Evolutionary conservation across 2,888 invertebrate genomes (phyloP).

Genomic region (Agonopterix alstromeriana): DNA sequence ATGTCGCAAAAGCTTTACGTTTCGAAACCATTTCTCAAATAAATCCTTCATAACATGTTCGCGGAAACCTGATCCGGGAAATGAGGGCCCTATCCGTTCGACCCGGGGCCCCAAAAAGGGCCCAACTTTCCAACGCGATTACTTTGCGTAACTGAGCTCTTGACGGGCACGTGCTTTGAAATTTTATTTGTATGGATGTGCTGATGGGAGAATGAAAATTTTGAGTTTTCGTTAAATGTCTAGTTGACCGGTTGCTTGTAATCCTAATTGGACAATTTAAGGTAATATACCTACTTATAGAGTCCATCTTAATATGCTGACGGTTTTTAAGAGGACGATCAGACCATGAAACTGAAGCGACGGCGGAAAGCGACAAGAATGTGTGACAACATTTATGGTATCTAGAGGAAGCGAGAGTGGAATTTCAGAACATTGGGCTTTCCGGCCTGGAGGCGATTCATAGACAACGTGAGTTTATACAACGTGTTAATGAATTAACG

Average conservation of each 20-base stretch:
- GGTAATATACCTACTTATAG: too few species aligned
- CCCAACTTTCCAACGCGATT: conserved; percentile 13
- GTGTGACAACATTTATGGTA: too few species aligned
- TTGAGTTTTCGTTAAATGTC: background rate
- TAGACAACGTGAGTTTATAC: too few species aligned
- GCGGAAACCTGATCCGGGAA: conserved; percentile 12
- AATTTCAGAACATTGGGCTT: too few species aligned
- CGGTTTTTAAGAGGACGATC: too few species aligned
- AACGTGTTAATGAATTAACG: too few species aligned
- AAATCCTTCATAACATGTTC: conserved; percentile 23
- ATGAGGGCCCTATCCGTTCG: conserved; percentile 16
- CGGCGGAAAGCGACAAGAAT: too few species aligned
- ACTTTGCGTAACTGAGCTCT: conserved; percentile 17
- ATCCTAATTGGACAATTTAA: too few species aligned
- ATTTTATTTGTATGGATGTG: conserved; percentile 19
- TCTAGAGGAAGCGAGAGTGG: too few species aligned
- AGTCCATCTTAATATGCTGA: too few species aligned
- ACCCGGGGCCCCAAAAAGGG: conserved; percentile 6
- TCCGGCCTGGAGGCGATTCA: too few species aligned
- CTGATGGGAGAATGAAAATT: background rate
- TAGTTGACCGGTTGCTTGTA: background rate
- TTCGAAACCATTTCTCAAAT: conserved; percentile 23
- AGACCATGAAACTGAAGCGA: too few species aligned
- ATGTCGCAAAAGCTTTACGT: background rate
- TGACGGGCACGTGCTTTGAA: conserved; percentile 21